Evolutionary conservation across 2,888 invertebrate genomes (phyloP), one percentile per base, ranked within the genome.

Genomic region (Ephialtes manifestator): DNA sequence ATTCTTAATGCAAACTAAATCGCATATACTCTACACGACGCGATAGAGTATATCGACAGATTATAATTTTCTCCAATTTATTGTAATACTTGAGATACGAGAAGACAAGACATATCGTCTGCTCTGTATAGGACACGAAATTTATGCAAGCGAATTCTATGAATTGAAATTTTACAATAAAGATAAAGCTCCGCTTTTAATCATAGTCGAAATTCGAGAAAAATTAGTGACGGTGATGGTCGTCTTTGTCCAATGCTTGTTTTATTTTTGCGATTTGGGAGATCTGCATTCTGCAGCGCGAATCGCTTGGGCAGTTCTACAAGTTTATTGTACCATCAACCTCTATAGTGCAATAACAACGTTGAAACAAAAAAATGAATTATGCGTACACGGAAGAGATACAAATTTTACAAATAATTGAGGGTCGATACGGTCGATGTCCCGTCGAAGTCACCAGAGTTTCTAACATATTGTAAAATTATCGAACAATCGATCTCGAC

Each of bases 301-400:
- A 81, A 81, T 78, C 65, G 84, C 74, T 84, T 84, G 70, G 60
- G 77, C 75, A 78, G 81, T 78, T 74, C 70, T 72, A 77, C 35
- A 48, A 46, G 15, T 46, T 51, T 55, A 67, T 60, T 46, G 51
- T 84, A 72, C 43, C 58, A 63, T 60, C 53, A 78, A 78, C 78
- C 77, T 74, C 68, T 68, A 53, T 84, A 84, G 84, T 58, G 46
- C 51, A 68, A 75, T 43, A 43, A 70, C 70, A 60, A 78, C 58
- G 28, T 43, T 39, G 43, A 28, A 60, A n/a, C n/a, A n/a, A 48
- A 60, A 63, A 55, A 43, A 71, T 31, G 43, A 51, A 63, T 43
- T 48, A 79, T 68, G 70, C 60, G 46, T 81, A 84, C 48, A 46
- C 31, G 60, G 72, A 46, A 24, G 67, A 48, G 35, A 80, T 31